Evolutionary conservation across 1,140 invertebrate genomes (phyloP).

Genomic region (Macrotrachela quadricornifera): DNA sequence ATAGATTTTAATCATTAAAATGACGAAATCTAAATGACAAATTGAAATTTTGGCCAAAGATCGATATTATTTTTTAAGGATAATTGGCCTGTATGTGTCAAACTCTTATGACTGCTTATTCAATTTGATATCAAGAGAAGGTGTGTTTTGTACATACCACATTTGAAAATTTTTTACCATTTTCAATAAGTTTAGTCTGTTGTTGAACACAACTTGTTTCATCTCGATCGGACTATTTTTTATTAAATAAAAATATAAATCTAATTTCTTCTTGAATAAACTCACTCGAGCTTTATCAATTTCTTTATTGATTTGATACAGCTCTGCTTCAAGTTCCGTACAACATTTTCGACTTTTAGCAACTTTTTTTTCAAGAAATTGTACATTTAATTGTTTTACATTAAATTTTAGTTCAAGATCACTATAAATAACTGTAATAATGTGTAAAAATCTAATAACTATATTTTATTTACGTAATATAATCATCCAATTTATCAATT

Average conservation of each 20-base stretch:
- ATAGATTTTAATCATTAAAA: too few relatives aligned
- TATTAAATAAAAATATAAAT: too few relatives aligned
- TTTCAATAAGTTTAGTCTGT: conserved; percentile 92
- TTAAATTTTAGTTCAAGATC: conserved; percentile 38
- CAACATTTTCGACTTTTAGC: conserved; percentile 67
- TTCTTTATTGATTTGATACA: conserved; percentile 70
- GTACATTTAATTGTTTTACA: conserved; percentile 76
- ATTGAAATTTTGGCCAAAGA: too few relatives aligned
- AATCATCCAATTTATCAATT: conserved; percentile 77
- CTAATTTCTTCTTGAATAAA: too few relatives aligned
- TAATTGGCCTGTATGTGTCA: too few relatives aligned
- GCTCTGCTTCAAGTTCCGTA: conserved; percentile 58
- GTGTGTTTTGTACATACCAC: conserved; percentile 44
- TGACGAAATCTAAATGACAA: too few relatives aligned
- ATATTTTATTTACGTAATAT: conserved; percentile 59
- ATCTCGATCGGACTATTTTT: conserved; percentile 89
- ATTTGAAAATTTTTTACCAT: conserved; percentile 78
- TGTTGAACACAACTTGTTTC: conserved; percentile 79
- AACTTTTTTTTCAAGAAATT: conserved; percentile 48
- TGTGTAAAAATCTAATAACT: conserved; percentile 10
- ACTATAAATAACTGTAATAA: not conserved
- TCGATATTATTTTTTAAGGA: too few relatives aligned
- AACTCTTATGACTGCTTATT: too few relatives aligned
- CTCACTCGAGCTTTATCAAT: conserved; percentile 73
- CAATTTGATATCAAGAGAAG: conserved; percentile 10